Percentiles rank a stretch among this genome's conserved stretches.
Conservation (phyloP, 2,888 invertebrate genomes). For the Magallana nippona region DNA sequence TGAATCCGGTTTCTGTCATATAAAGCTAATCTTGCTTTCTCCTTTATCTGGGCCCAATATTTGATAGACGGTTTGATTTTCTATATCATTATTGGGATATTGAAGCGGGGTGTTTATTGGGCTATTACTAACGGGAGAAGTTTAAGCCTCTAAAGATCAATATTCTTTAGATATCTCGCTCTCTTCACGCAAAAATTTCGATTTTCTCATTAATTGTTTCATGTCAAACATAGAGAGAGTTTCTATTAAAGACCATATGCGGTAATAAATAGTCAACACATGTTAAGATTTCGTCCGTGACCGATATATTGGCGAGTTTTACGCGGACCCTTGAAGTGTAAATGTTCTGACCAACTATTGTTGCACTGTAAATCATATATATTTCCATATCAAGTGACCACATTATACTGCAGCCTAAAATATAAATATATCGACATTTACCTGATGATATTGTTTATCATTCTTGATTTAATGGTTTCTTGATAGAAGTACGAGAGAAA, state of each 20-base stretch:
- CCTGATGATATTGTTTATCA: too few relatives aligned
- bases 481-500: too few relatives aligned
- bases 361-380: too few relatives aligned
- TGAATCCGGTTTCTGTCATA: constrained; percentile 23
- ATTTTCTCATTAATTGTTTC: constrained; percentile 29
- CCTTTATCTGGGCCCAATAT: constrained; percentile 30
- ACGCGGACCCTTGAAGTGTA: not conserved
- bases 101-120: constrained; percentile 33
- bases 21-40: constrained; percentile 9
- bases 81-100: constrained; percentile 27
- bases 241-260: constrained; percentile 31
- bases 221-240: constrained; percentile 4
- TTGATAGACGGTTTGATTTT: constrained; percentile 24
- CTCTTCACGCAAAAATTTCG: constrained; percentile 22
- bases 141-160: constrained; percentile 20
- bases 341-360: too few relatives aligned
- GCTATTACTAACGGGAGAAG: constrained; percentile 11
- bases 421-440: too few relatives aligned
- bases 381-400: too few relatives aligned
- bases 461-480: too few relatives aligned
- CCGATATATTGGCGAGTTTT: not conserved
- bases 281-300: not conserved
- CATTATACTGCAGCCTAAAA: too few relatives aligned
- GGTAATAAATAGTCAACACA: not conserved
- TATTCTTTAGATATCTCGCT: constrained; percentile 24